Conservation (phyloP, 2,797 vertebrate species). For the Petrocephalus sullivani region DNA sequence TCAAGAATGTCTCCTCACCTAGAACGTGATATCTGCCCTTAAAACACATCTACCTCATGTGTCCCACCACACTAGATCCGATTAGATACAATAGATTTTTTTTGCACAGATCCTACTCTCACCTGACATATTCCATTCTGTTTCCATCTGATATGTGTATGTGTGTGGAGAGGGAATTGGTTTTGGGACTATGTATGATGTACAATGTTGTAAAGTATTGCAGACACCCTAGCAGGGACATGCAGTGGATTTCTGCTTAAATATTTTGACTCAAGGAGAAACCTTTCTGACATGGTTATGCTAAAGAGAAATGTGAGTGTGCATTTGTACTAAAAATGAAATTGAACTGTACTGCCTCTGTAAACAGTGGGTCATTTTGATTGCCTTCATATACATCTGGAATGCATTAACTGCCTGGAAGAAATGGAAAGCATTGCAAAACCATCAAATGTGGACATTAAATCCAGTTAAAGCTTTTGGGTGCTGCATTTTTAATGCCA, state of each 20-base stretch:
- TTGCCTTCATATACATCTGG: slow-evolving; percentile 11
- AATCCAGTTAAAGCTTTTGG: background rate
- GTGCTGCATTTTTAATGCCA: background rate
- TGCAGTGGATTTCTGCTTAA: background rate
- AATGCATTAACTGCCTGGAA: background rate
- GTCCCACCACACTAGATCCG: background rate
- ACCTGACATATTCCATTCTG: slow-evolving; percentile 19
- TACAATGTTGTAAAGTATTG: background rate
- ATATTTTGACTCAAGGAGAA: background rate
- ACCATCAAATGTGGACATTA: background rate
- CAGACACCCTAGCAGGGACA: background rate
- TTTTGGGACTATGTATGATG: background rate
- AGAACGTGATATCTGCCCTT: slow-evolving; percentile 26
- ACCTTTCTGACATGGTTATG: background rate
- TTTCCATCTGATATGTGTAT: background rate
- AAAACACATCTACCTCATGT: slow-evolving; percentile 1
- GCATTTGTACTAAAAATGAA: background rate
- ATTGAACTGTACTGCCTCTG: background rate
- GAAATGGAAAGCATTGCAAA: background rate
- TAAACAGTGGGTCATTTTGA: background rate
- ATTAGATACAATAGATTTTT: background rate
- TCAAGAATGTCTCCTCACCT: slow-evolving; percentile 29
- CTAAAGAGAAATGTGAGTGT: slow-evolving; percentile 1
- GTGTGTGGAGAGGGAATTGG: background rate
- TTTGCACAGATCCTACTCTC: background rate